Evolutionary conservation across 2,888 invertebrate genomes (phyloP).

Genomic region (Dryobotodes eremita): DNA sequence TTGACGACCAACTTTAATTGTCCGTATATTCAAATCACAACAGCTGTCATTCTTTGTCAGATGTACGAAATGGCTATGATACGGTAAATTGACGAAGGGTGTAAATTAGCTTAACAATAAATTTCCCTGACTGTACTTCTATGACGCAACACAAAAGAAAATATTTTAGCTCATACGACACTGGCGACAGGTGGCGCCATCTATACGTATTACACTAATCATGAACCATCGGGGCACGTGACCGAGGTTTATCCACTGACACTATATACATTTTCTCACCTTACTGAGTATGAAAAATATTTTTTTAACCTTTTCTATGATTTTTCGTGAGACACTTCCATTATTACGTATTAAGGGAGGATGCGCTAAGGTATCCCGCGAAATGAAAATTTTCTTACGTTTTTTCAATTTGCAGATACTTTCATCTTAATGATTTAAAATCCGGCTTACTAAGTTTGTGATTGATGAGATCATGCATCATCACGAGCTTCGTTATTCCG

Average conservation of each 20-base stretch:
- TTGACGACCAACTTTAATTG: not conserved
- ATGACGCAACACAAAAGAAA: not conserved
- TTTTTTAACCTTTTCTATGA: not conserved
- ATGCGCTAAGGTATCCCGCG: too few relatives aligned
- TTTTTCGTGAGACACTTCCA: not conserved
- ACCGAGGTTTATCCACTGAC: constrained; percentile 35
- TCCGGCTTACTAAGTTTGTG: too few relatives aligned
- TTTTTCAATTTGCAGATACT: too few relatives aligned
- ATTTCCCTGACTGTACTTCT: not conserved
- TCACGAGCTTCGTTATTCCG: too few relatives aligned
- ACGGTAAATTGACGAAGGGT: not conserved
- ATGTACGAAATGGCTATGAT: not conserved
- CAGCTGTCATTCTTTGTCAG: not conserved
- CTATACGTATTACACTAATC: constrained; percentile 55
- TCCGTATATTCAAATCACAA: not conserved
- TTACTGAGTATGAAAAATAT: not conserved
- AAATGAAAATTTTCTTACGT: too few relatives aligned
- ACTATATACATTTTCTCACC: constrained; percentile 30
- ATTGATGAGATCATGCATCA: too few relatives aligned
- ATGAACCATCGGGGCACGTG: constrained; percentile 55
- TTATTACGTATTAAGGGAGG: too few relatives aligned
- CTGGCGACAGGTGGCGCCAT: constrained; percentile 50
- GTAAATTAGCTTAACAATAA: not conserved
- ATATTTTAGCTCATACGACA: constrained; percentile 7
- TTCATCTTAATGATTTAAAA: too few relatives aligned